Base-by-base conservation (phyloP, 2,797 vertebrate genomes). In the Platalea minor region DNA sequence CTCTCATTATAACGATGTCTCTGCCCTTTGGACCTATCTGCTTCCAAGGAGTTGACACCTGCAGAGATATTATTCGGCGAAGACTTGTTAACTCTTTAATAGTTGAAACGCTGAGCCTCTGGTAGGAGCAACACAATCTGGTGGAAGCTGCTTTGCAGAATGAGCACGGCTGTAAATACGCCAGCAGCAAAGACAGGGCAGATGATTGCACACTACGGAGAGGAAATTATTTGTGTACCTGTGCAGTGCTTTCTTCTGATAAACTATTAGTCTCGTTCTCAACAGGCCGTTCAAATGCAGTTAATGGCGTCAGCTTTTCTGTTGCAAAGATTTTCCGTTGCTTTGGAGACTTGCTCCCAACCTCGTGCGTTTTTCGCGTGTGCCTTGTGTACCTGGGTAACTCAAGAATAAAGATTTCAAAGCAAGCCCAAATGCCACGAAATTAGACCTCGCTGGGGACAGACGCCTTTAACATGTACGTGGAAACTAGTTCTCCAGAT, bases 51-150 rank as follows among this genome's bases (percentile, higher is more conserved):
- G 83, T 14, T 89, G 91, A 90, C 98, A 98, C 97, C 98, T 97
- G 98, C 97, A 90, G 98, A 97, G 98, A 98, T 98, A 98, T 98
- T 98, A 97, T 98, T 98, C 98, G 97, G 97, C 94, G 93, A 95
- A 97, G 97, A 97, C 97, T 97, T 97, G 95, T 96, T 97, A 96
- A 90, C 85, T 91, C 96, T 93, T 91, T 93, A 68, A 60, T 43
- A 82, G 46, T 89, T 79, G 79, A 83, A 80, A 70, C 3, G n/a
- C 59, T 72, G 84, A 79, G 51, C 82, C 46, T 85, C 81, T 37
- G 28, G 31, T 20, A 20, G 48, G 83, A 65, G 39, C 75, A 91
- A 82, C 84, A 13, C 69, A 37, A 41, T 28, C 76, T 51, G 4
- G 69, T 78, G 84, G 88, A 85, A 91, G 77, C 69, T 19, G 85